These are phyloP conservation scores for Gastrophryne carolinensis DNA, from an alignment of 2,797 vertebrate genomes.

Conservation along the genomic window DNA sequence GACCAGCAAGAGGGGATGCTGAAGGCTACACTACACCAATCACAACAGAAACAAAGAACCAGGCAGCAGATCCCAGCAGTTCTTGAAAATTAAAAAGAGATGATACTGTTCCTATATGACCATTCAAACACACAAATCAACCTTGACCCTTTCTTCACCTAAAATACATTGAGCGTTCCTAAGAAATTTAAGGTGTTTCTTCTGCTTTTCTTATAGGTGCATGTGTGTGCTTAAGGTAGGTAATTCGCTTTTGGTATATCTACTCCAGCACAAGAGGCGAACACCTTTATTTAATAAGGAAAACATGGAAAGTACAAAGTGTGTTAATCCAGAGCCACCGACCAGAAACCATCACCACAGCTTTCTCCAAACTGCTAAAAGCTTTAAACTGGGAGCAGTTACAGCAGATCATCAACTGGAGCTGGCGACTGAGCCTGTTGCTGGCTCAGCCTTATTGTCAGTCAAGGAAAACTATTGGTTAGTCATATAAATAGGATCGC, in stretches of 20 bases:
- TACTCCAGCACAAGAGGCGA: background rate
- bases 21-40: too few species aligned
- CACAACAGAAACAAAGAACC: too few species aligned
- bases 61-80: too few species aligned
- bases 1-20: too few species aligned
- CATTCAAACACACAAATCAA: constrained; percentile 35
- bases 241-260: background rate
- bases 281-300: background rate
- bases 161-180: constrained; percentile 7
- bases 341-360: background rate
- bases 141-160: constrained; percentile 39
- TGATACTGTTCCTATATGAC: constrained; percentile 2
- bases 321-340: background rate
- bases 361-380: background rate
- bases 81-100: too few species aligned
- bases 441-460: background rate
- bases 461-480: background rate
- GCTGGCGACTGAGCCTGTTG: background rate
- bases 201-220: background rate
- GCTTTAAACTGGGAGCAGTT: background rate
- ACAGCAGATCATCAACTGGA: background rate
- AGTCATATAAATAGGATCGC: too few species aligned
- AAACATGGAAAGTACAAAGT: background rate
- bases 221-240: background rate
- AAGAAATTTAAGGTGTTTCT: constrained; percentile 10